These are phyloP conservation scores for Imbricaverruca yamaguchii DNA, from an alignment of 2,888 invertebrate species.

Conservation along the genomic window DNA sequence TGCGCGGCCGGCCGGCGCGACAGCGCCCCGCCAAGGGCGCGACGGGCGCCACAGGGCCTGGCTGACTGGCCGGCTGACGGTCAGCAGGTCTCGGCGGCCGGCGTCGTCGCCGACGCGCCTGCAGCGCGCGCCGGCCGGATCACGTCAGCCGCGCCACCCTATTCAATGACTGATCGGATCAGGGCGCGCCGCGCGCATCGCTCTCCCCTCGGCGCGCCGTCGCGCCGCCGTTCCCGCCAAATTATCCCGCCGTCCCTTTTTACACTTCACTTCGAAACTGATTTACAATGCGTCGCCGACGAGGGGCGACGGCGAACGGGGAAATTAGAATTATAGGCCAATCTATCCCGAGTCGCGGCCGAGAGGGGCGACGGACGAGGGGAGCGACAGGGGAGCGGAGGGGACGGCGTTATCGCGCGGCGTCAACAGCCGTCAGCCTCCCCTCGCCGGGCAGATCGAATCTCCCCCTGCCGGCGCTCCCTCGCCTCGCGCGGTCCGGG, in stretches of 20 bases:
- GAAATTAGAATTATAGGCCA: conserved; percentile 13
- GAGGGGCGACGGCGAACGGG: background rate
- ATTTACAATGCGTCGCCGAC: conserved; percentile 17
- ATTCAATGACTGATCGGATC: background rate
- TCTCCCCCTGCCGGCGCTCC: background rate
- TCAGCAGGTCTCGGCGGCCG: too few relatives aligned
- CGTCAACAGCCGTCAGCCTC: background rate
- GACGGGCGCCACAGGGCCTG: too few relatives aligned
- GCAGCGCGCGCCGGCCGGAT: background rate
- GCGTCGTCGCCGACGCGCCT: too few relatives aligned
- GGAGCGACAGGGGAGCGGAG: conserved; percentile 27
- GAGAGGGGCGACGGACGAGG: background rate
- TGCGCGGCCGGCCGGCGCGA: background rate
- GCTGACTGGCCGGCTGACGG: too few relatives aligned
- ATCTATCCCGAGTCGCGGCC: background rate
- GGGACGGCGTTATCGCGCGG: conserved; percentile 13
- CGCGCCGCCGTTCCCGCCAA: conserved; percentile 3
- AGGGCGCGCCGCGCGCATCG: background rate
- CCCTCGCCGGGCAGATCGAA: background rate
- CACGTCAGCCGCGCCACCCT: background rate
- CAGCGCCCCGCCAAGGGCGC: background rate
- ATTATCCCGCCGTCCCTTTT: conserved; percentile 23
- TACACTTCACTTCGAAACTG: conserved; percentile 21
- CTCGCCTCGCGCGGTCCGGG: background rate
- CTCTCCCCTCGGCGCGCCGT: background rate